Conservation (phyloP, 2,113 vertebrate species). For the Bubo bubo region DNA sequence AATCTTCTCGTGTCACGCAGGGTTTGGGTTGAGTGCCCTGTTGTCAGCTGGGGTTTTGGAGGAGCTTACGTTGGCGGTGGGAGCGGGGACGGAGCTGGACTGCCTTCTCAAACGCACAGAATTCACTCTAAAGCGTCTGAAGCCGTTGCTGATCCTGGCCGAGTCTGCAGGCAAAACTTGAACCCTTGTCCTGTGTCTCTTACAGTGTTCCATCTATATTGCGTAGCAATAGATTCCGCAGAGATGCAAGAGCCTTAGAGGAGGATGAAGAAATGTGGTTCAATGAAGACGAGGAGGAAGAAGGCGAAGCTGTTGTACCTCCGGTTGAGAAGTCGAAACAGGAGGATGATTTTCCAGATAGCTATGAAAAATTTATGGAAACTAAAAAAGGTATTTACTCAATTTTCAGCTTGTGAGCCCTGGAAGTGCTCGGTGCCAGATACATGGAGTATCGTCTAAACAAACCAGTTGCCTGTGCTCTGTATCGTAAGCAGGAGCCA, state of each 20-base stretch:
- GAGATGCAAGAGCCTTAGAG: conserved; percentile 90
- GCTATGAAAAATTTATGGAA: conserved; percentile 96
- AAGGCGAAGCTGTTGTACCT: conserved; percentile 84
- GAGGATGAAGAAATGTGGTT: conserved; percentile 98
- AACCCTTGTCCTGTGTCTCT: conserved; percentile 60
- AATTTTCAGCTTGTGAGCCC: background rate
- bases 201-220: conserved; percentile 82
- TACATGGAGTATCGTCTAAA: fast-evolving
- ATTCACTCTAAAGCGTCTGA: background rate
- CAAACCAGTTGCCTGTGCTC: background rate
- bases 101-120: background rate
- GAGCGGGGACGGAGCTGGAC: background rate
- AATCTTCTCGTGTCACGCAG: background rate
- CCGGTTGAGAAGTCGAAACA: conserved; percentile 87
- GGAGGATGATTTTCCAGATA: conserved; percentile 94
- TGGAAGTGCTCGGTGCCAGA: background rate
- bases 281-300: conserved; percentile 93
- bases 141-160: fast-evolving
- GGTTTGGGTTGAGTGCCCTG: background rate
- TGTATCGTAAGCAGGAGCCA: background rate
- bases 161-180: background rate
- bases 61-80: background rate
- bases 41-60: no score
- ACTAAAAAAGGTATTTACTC: conserved; percentile 91
- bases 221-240: conserved; percentile 85